Evolutionary conservation across 2,888 invertebrate species (phyloP), one percentile per base, ranked within the genome.

Genomic region (Caenorhabditis sulstoni): DNA sequence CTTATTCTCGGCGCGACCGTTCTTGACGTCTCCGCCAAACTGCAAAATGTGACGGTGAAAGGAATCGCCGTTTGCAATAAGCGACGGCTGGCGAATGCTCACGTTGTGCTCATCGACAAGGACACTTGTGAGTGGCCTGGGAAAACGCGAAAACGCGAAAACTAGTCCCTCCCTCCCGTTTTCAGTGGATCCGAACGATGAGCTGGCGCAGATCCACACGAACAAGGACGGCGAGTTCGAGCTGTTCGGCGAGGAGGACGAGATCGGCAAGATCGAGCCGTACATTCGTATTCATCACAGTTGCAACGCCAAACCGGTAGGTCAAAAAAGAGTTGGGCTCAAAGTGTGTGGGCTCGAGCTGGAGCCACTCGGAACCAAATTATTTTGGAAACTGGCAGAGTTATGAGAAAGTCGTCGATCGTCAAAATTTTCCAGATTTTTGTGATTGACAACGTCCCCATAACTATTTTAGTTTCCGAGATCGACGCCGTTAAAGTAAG

Each of bases 131-230:
- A 80, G 85, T 79, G 5, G 20, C 22, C 18, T 18, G 20, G 18
- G 16, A 37, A 35, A 14, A 16, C 22, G 7, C 29, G 4, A 29
- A 8, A 41, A 11, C 41, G 41, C n/a, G 11, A 14, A 3, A 11
- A 14, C 41, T 41, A 41, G 41, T 41, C 41, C 41, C 41, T 11
- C 41, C 2, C 41, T 41, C 11, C 7, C 11, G 37, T 22, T 76
- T 82, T 67, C 65, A 86, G 86, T 86, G 37, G 86, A 86, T 58
- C 86, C 85, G 47, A 82, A 86, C 64, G 86, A 86, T 57, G 80
- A 82, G 20, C 77, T 86, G 23, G 75, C 78, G 39, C 50, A 62
- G n/a, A 82, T 83, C 1, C 79, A 81, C 57, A 85, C 86, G 64
- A 85, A 86, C 70, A 70, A 67, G 49, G 83, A 86, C 57, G 86